Percentiles rank a stretch among this genome's conserved stretches.
Conservation (phyloP, 1,140 invertebrate genomes). For the Papilio machaon region DNA sequence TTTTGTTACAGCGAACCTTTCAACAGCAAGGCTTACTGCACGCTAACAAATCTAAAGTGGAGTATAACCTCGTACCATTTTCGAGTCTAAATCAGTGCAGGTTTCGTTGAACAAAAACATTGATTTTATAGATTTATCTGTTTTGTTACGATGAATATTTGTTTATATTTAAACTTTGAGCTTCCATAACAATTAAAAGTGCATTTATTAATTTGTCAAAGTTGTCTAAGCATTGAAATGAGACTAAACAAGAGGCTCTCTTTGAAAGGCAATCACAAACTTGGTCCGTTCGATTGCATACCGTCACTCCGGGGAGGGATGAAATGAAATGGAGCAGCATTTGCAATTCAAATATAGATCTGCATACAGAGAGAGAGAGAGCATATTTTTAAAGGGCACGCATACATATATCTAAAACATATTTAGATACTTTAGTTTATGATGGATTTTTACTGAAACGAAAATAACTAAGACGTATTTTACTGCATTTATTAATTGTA, state of each 20-base stretch:
- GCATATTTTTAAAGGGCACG: slow-evolving; percentile 27
- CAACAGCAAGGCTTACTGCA: too few species aligned
- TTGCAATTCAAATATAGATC: slow-evolving; percentile 36
- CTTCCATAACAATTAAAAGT: background rate
- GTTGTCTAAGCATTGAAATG: slow-evolving; percentile 6
- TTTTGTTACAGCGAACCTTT: too few species aligned
- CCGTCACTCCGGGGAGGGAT: background rate
- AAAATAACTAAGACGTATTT: too few species aligned
- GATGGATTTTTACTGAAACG: background rate
- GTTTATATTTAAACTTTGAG: background rate
- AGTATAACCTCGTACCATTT: too few species aligned
- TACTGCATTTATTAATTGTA: too few species aligned
- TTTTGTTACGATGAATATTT: background rate
- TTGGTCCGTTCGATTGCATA: slow-evolving; percentile 30
- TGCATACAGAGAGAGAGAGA: slow-evolving; percentile 29
- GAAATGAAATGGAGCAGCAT: slow-evolving; percentile 28
- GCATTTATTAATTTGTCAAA: background rate
- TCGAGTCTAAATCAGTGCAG: too few species aligned
- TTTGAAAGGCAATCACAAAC: slow-evolving; percentile 36
- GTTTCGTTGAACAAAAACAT: background rate
- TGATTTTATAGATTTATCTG: background rate
- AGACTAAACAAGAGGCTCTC: background rate
- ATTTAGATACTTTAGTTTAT: background rate
- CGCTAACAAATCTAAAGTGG: too few species aligned
- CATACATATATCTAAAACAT: background rate